Percentiles rank a stretch among this genome's conserved stretches.
These are phyloP conservation scores for Teleiodes luculella DNA, from an alignment of 2,888 invertebrate genomes.

Conservation along the genomic window DNA sequence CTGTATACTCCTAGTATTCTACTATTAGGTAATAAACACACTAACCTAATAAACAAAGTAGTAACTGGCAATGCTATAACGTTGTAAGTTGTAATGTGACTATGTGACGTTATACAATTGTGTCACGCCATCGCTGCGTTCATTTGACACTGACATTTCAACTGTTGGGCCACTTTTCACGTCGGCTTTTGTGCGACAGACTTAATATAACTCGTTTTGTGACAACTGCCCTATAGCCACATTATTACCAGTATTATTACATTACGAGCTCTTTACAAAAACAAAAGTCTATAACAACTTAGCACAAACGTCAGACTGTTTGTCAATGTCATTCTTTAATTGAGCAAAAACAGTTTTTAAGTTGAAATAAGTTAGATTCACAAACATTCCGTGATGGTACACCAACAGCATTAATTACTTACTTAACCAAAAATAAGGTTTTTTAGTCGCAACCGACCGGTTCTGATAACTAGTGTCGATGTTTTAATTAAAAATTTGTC, in stretches of 20 bases:
- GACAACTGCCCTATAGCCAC: not conserved
- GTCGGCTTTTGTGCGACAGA: not conserved
- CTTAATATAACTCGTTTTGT: conserved; percentile 4
- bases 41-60: not conserved
- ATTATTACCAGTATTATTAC: not conserved
- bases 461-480: conserved; percentile 13
- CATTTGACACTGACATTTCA: conserved; percentile 15
- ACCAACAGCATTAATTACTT: not conserved
- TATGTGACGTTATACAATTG: conserved; percentile 3
- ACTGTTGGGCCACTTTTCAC: not conserved
- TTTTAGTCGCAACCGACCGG: conserved; percentile 13
- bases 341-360: not conserved
- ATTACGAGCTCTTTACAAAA: not conserved
- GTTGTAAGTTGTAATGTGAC: not conserved
- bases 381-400: not conserved
- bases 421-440: conserved; percentile 7
- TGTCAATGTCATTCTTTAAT: not conserved
- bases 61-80: not conserved
- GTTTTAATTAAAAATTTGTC: conserved; percentile 1
- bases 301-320: not conserved
- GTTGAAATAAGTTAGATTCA: not conserved
- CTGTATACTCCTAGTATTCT: not conserved
- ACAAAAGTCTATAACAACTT: not conserved
- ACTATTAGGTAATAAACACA: not conserved
- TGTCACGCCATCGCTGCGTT: conserved; percentile 10